Evolutionary conservation across 2,113 vertebrate species (phyloP).

Genomic region (Calcarius ornatus): DNA sequence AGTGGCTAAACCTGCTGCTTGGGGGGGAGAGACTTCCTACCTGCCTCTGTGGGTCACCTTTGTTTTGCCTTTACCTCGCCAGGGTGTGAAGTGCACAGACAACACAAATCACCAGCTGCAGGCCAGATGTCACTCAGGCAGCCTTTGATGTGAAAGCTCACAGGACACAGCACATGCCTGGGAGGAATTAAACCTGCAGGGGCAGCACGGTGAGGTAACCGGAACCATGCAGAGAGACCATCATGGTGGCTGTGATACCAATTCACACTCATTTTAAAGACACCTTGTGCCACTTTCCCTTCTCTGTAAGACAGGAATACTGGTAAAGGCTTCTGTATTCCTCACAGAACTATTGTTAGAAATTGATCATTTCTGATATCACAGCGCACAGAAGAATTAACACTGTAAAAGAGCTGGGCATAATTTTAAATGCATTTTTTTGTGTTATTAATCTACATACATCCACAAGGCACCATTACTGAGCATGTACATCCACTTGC

Average conservation of each 20-base stretch:
- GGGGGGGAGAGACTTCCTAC: not conserved
- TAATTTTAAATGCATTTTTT: not conserved
- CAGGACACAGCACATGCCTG: rapidly evolving
- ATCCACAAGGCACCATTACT: not conserved
- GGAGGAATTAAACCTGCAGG: not conserved
- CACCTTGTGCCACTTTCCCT: not conserved
- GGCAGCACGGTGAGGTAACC: not conserved
- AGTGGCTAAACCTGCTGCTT: not conserved
- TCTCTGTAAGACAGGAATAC: not conserved
- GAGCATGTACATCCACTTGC: not conserved
- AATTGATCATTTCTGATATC: not conserved
- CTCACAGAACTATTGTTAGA: not conserved
- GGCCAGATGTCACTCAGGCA: not conserved
- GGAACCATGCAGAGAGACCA: not conserved
- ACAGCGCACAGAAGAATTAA: not conserved
- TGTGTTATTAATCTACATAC: not conserved
- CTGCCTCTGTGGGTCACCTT: not conserved
- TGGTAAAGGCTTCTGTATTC: not conserved
- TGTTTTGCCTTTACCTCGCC: not conserved
- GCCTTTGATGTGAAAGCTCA: not conserved
- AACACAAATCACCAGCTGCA: not conserved
- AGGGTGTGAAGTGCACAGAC: not conserved
- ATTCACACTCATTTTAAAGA: not conserved
- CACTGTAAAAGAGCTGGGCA: not conserved
- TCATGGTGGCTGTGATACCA: not conserved